Evolutionary conservation across 2,113 vertebrate genomes (phyloP).

Genomic region (Entomyzon cyanotis): DNA sequence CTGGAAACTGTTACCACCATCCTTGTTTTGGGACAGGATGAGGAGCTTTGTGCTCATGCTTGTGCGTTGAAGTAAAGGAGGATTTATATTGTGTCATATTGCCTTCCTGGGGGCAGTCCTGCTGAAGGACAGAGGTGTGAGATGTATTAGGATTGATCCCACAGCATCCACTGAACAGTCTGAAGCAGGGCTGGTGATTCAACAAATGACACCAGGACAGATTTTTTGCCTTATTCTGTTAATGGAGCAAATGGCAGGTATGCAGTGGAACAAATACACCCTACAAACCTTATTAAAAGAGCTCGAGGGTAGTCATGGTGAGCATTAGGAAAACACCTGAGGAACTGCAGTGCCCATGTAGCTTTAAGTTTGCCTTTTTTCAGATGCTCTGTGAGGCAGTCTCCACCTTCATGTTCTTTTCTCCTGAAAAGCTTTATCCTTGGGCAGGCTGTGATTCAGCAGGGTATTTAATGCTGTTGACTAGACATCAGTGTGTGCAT

Average conservation of each 20-base stretch:
- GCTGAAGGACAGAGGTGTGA: not conserved
- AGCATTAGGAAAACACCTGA: not conserved
- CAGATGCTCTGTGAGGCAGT: not conserved
- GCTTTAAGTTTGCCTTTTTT: not conserved
- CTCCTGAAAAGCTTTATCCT: not conserved
- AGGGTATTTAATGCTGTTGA: not conserved
- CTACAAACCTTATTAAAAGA: not conserved
- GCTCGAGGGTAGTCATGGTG: not conserved
- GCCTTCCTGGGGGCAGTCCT: not conserved
- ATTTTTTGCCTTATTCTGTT: not conserved
- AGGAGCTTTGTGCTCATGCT: not conserved
- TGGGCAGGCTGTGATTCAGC: not conserved
- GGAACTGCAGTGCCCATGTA: not conserved
- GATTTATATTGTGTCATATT: not conserved
- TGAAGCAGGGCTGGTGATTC: not conserved
- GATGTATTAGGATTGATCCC: not conserved
- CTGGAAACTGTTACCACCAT: not conserved
- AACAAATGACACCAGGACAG: accelerated
- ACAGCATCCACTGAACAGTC: too few species aligned
- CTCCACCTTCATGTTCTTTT: not conserved
- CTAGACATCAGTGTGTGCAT: too few species aligned
- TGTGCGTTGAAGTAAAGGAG: not conserved
- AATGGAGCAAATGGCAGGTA: accelerated
- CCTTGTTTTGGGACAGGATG: not conserved
- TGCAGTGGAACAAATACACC: not conserved